These are phyloP conservation scores for Campoletis raptor DNA, from an alignment of 2,888 invertebrate genomes.

Conservation along the genomic window DNA sequence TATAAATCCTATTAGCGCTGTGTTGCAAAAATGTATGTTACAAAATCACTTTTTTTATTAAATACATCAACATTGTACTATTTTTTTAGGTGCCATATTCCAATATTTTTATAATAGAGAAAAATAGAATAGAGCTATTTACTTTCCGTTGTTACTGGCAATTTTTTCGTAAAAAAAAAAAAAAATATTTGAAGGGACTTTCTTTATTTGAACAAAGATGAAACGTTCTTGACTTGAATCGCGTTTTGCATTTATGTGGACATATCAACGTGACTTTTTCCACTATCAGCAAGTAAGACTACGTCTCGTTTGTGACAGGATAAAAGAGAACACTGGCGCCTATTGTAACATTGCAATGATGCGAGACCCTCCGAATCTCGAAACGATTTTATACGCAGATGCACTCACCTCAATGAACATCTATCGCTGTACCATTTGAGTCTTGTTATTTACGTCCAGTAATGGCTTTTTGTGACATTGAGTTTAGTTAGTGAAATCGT, in stretches of 20 bases:
- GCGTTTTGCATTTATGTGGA: slow-evolving; percentile 31
- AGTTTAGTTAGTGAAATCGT: not conserved
- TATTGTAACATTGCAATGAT: slow-evolving; percentile 52
- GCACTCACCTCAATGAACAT: slow-evolving; percentile 31
- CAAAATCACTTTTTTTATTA: slow-evolving; percentile 22
- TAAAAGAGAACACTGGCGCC: slow-evolving; percentile 62
- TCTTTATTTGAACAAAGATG: not conserved
- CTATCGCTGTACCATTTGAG: slow-evolving; percentile 37
- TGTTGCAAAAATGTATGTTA: not conserved
- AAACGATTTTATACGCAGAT: slow-evolving; percentile 41
- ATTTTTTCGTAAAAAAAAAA: not conserved
- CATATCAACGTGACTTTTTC: slow-evolving; percentile 36
- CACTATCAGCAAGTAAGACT: slow-evolving; percentile 27
- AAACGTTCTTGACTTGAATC: not conserved
- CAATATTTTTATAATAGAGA: not conserved
- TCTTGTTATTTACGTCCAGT: slow-evolving; percentile 28
- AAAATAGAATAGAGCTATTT: not conserved
- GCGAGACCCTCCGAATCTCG: slow-evolving; percentile 61
- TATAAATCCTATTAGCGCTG: not conserved
- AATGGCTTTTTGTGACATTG: slow-evolving; percentile 24
- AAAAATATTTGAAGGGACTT: not conserved
- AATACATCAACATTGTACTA: not conserved
- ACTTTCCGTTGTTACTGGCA: not conserved
- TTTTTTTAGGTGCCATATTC: not conserved
- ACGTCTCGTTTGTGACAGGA: slow-evolving; percentile 56